Evolutionary conservation across 2,888 invertebrate species (phyloP).

Genomic region (Phanerotoma sp.): DNA sequence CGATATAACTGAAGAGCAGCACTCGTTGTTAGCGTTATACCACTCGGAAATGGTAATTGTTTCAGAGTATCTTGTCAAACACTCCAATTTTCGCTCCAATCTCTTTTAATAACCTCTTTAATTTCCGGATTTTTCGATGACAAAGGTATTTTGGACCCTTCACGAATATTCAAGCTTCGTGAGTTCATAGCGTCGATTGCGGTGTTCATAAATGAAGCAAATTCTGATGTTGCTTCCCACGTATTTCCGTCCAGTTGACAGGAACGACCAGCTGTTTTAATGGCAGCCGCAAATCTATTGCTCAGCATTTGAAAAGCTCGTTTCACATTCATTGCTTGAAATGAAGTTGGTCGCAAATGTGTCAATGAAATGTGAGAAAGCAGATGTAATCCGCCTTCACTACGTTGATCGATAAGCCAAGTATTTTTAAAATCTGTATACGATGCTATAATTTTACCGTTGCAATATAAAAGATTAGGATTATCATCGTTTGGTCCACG

Average conservation of each 20-base stretch:
- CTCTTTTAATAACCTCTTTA: too few relatives aligned
- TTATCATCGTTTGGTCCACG: slow-evolving; percentile 1
- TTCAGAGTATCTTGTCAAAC: not conserved
- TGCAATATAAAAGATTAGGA: slow-evolving; percentile 9
- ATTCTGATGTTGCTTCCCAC: slow-evolving; percentile 24
- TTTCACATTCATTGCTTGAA: slow-evolving; percentile 32
- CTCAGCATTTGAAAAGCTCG: slow-evolving; percentile 29
- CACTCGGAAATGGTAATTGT: slow-evolving; percentile 25
- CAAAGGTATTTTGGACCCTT: slow-evolving; percentile 15
- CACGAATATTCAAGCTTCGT: not conserved
- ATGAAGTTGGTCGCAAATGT: slow-evolving; percentile 19
- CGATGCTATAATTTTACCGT: slow-evolving; percentile 15
- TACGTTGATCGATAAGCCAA: slow-evolving; percentile 10
- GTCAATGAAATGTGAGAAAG: slow-evolving; percentile 23
- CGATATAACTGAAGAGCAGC: slow-evolving; percentile 20
- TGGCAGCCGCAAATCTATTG: slow-evolving; percentile 17
- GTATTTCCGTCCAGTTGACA: slow-evolving; percentile 7
- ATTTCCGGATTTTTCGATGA: slow-evolving; percentile 21
- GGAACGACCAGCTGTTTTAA: slow-evolving; percentile 19
- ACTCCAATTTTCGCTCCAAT: slow-evolving; percentile 12
- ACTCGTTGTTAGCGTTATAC: slow-evolving; percentile 20
- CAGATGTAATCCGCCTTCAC: slow-evolving; percentile 13
- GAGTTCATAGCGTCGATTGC: slow-evolving; percentile 24
- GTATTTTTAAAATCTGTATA: slow-evolving; percentile 20
- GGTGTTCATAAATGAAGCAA: slow-evolving; percentile 20